Conservation (phyloP, 2,888 invertebrate species). For the Cheilosia variabilis region DNA sequence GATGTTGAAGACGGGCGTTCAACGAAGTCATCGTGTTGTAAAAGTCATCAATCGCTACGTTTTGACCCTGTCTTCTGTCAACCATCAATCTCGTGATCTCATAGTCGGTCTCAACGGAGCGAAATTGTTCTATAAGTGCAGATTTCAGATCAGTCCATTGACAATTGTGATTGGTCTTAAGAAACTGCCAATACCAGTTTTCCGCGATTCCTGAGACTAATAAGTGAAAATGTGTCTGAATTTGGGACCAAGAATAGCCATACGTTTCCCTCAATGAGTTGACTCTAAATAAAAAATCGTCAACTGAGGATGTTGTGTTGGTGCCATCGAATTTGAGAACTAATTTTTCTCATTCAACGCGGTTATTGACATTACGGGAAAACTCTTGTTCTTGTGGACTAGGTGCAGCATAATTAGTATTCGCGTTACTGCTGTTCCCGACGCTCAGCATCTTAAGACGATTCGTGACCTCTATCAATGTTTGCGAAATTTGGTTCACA, state of each 20-base stretch:
- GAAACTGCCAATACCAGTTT: background rate
- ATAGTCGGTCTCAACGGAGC: constrained; percentile 5
- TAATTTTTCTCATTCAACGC: background rate
- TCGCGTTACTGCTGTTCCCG: no score
- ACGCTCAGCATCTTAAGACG: background rate
- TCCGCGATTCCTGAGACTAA: background rate
- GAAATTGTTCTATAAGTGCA: constrained; percentile 2
- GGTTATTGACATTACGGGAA: background rate
- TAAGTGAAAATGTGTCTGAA: background rate
- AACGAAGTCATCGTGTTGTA: constrained; percentile 1
- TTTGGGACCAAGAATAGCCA: no score
- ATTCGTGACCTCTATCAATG: background rate
- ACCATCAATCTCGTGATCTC: background rate
- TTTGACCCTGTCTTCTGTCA: background rate
- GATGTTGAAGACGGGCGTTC: background rate
- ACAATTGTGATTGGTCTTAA: background rate
- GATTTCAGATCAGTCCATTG: background rate
- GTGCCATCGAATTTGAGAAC: background rate
- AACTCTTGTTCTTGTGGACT: background rate
- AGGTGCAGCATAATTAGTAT: no score
- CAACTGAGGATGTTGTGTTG: background rate
- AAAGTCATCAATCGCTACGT: constrained; percentile 8
- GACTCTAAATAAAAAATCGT: no score
- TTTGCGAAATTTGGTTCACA: background rate
- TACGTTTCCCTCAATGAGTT: no score